These are phyloP conservation scores for Pinctada fucata DNA, from an alignment of 2,888 invertebrate genomes.

Conservation along the genomic window DNA sequence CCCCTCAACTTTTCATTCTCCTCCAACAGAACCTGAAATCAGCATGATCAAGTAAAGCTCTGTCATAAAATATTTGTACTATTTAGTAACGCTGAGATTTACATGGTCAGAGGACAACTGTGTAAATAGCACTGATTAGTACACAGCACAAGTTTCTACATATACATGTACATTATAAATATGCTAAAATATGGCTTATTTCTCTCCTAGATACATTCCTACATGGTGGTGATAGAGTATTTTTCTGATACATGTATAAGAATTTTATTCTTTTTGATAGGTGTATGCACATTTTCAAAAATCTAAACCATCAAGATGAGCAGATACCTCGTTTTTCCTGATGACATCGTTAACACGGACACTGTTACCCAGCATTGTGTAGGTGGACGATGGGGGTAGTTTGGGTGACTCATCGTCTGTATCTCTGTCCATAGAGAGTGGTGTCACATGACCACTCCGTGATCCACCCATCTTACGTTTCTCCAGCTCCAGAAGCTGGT, in stretches of 20 bases:
- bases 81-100: neutral
- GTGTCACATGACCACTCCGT: conserved; percentile 35
- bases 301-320: neutral
- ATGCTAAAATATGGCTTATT: too few species aligned
- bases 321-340: conserved; percentile 66
- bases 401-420: conserved; percentile 26
- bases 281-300: too few species aligned
- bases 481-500: conserved; percentile 60
- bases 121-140: too few species aligned
- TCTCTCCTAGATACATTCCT: too few species aligned
- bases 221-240: too few species aligned
- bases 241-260: too few species aligned
- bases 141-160: too few species aligned
- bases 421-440: conserved; percentile 44
- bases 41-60: neutral
- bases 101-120: too few species aligned
- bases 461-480: conserved; percentile 44
- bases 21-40: conserved; percentile 57
- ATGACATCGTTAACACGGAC: conserved; percentile 65
- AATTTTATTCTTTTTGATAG: too few species aligned
- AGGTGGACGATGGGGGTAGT: conserved; percentile 45
- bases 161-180: too few species aligned
- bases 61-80: neutral
- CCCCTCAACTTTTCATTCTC: conserved; percentile 59
- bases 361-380: conserved; percentile 51